phyloP scores from a whole-genome alignment of 1,140 invertebrate genomes.

The Aethina tumida region DNA sequence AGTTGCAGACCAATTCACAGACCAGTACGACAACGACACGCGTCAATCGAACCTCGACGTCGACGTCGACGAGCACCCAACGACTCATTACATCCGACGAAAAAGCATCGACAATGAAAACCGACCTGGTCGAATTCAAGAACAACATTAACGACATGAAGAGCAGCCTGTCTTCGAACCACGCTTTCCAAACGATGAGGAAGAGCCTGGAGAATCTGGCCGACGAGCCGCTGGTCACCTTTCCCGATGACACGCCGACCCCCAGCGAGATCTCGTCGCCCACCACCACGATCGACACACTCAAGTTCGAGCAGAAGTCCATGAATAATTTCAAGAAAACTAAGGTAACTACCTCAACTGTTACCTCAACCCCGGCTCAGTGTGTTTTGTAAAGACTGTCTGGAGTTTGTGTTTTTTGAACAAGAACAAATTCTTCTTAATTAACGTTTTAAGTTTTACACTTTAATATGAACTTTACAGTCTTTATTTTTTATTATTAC shows the following conservation, averaged over 20 bases:
- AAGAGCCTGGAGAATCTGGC: constrained; percentile 28
- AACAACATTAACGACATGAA: constrained; percentile 71
- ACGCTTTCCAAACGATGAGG: constrained; percentile 13
- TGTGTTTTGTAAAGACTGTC: no score
- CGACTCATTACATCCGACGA: constrained; percentile 48
- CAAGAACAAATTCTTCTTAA: no score
- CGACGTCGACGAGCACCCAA: constrained; percentile 24
- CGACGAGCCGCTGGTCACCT: constrained; percentile 66
- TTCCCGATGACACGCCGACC: constrained; percentile 61
- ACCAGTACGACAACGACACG: constrained; percentile 32
- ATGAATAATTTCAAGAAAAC: constrained; percentile 69
- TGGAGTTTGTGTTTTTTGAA: no score
- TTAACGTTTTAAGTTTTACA: no score
- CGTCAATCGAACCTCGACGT: constrained; percentile 24
- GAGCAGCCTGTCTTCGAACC: constrained; percentile 36
- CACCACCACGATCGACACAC: constrained; percentile 45
- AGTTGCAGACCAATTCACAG: constrained; percentile 34
- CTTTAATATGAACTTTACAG: no score
- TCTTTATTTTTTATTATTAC: no score
- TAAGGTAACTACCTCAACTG: constrained; percentile 40
- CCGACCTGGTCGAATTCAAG: constrained; percentile 64
- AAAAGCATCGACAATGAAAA: constrained; percentile 60
- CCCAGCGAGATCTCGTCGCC: constrained; percentile 41
- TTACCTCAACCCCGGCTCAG: background rate
- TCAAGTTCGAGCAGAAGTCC: constrained; percentile 70